Conservation (phyloP, 2,797 vertebrate genomes). For the Melanotaenia nigrans region DNA sequence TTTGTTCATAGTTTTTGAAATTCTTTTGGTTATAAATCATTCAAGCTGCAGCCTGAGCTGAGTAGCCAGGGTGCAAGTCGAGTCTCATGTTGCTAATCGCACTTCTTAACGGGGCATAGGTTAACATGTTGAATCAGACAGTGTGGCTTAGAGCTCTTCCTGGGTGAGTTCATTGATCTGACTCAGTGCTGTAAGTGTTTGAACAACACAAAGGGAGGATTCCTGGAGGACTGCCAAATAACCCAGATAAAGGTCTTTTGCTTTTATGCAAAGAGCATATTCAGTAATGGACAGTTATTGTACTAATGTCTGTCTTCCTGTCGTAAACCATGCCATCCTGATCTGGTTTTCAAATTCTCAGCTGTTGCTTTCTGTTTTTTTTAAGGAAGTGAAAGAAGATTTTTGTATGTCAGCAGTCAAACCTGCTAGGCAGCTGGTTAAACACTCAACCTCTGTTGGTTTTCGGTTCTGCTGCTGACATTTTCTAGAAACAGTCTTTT, state of each 20-base stretch:
- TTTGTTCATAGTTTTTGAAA: not conserved
- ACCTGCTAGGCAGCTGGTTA: not conserved
- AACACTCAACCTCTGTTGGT: not conserved
- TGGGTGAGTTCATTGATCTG: constrained; percentile 39
- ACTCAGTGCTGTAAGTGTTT: constrained; percentile 35
- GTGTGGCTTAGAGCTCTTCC: constrained; percentile 39
- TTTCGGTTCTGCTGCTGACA: not conserved
- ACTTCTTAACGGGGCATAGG: constrained; percentile 44
- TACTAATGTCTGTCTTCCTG: constrained; percentile 23
- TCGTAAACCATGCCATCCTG: not conserved
- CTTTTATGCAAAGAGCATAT: constrained; percentile 21
- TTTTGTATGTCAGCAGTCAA: constrained; percentile 24
- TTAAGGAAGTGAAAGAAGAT: constrained; percentile 39
- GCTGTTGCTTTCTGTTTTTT: constrained; percentile 22
- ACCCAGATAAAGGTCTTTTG: constrained; percentile 45
- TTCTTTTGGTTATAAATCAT: not conserved
- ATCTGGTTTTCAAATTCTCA: constrained; percentile 4
- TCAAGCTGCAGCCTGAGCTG: not conserved
- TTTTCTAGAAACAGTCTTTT: not conserved
- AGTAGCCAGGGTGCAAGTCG: constrained; percentile 1
- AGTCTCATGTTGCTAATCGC: constrained; percentile 37
- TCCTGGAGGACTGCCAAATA: constrained; percentile 42
- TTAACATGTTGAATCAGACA: constrained; percentile 49
- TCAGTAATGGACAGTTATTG: constrained; percentile 36
- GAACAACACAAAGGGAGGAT: constrained; percentile 22